Evolutionary conservation across 2,113 vertebrate species (phyloP).

Genomic region (Saccopteryx leptura): DNA sequence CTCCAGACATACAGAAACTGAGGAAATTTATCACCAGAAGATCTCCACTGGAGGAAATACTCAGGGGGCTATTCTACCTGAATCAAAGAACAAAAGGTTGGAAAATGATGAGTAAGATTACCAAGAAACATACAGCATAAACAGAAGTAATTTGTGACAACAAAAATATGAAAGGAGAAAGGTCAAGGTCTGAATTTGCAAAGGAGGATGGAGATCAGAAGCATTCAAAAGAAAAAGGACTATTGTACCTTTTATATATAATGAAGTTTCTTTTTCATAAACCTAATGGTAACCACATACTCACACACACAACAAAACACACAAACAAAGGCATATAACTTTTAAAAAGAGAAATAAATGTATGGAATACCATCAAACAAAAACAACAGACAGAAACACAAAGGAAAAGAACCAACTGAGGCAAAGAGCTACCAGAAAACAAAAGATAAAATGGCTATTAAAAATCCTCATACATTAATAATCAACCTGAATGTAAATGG

Average conservation of each 20-base stretch:
- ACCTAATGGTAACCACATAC: background rate
- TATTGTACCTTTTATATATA: background rate
- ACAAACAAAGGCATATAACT: background rate
- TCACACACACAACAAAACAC: background rate
- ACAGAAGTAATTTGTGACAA: no score
- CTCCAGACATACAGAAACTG: no score
- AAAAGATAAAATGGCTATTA: background rate
- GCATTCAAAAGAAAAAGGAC: background rate
- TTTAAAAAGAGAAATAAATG: background rate
- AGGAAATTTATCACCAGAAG: no score
- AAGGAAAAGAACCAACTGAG: background rate
- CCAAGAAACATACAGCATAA: no score
- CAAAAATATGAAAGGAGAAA: no score
- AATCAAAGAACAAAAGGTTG: background rate
- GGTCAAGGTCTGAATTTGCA: background rate
- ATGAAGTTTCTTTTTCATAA: background rate
- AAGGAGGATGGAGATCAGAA: background rate
- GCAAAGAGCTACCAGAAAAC: background rate
- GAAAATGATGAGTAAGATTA: background rate
- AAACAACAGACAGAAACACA: no score
- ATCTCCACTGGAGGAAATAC: no score
- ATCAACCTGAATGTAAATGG: no score
- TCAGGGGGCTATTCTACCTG: no score
- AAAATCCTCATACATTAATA: no score
- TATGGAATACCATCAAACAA: background rate